Base-by-base conservation (phyloP, 2,888 invertebrate genomes). In the Calephelis perditalis region DNA sequence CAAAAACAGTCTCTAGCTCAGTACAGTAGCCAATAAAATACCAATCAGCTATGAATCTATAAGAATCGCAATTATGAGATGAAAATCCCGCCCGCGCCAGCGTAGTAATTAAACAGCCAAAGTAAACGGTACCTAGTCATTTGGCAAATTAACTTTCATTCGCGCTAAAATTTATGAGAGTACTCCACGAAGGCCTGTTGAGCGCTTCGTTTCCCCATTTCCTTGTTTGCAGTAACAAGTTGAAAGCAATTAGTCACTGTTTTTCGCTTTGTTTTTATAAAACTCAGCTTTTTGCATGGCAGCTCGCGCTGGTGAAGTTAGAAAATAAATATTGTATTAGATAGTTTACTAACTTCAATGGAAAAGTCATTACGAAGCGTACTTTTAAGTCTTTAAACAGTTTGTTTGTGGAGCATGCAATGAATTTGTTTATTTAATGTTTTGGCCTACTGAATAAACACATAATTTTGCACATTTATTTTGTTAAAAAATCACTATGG, bases 111-210 rank as follows among this genome's bases (percentile, higher is more conserved):
- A 52, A 52, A 52, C 35, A 35, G 26, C 52, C 35, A 52, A 36
- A 52, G 52, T 52, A 52, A 52, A 52, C 52, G 52, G 11, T 35
- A 52, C 52, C 52, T 52, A 52, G 52, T 52, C 52, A 52, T 52
- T 52, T 52, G 52, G 52, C 52, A 52, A 52, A 52, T 52, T 52
- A 52, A 52, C 52, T 52, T 52, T 52, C 52, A 52, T 52, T 52
- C 52, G 52, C 52, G 52, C 52, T 52, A 52, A 52, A 52, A 52
- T 52, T 52, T 52, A 52, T 52, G 52, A 52, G 52, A 52, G 52
- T 52, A 10, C 52, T 52, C 52, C 52, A 52, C 52, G 26, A 52
- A 52, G 52, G 52, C 52, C 52, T 52, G 52, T 52, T 52, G 52
- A 52, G 36, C 52, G 52, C 52, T 52, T 52, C 52, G 52, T 52